Base-by-base conservation (phyloP, 2,888 invertebrate species). In the Hemistola chrysoprasaria region DNA sequence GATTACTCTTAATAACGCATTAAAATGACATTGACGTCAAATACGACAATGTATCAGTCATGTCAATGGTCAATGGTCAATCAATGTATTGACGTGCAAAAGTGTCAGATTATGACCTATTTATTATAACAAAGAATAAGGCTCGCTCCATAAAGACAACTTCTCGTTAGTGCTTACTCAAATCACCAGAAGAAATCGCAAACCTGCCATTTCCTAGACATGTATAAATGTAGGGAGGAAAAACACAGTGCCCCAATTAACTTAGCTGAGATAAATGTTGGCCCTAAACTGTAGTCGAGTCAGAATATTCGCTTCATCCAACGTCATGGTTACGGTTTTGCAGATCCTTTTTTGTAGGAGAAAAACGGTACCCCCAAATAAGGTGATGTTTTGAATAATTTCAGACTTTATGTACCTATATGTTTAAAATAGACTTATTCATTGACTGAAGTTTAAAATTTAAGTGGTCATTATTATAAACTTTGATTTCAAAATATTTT, bases 171-270 rank as follows among this genome's bases (percentile, higher is more conserved):
- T 16, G 16, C 37, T 44, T 22, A 34, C 34, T 39, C 34, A 39
- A 35, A 44, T 38, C 34, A n/a, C 33, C 30, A 35, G 25, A 44
- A 44, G 38, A 44, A 43, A 44, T 44, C 38, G 43, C 38, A 30
- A 31, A 27, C 34, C 34, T 23, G 38, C 27, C 56, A 52, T 44
- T 52, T 42, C 37, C 43, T 48, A 45, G 57, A 56, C 55, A 50
- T 53, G 48, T 59, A 62, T 55, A 55, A 57, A 60, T 59, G 58
- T 54, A 42, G 45, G 40, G 59, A 65, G 65, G 65, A 66, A 68
- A 69, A 73, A 72, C 70, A 69, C 61, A 62, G 62, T 58, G 68
- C 56, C 62, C 67, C 76, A 83, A 80, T 81, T 82, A 80, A 79
- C 71, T 80, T 61, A 45, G 65, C 52, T 53, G 69, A 75, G 76